Conservation (phyloP, 2,888 invertebrate genomes). For the Chrysolina americana region DNA sequence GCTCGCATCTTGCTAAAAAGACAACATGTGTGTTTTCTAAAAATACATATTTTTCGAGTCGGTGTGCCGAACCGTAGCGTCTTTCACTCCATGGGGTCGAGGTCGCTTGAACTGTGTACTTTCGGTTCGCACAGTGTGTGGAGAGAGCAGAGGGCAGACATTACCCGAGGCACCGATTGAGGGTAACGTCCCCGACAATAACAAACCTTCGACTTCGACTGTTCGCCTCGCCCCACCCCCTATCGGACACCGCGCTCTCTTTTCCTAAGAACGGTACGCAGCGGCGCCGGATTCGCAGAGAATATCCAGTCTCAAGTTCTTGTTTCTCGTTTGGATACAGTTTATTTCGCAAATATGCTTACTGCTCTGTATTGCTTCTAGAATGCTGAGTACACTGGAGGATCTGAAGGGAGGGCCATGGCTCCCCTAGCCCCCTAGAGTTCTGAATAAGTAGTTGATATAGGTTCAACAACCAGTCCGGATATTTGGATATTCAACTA, state of each 20-base stretch:
- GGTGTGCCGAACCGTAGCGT: background rate
- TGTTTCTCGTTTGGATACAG: too few relatives aligned
- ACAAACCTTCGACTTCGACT: slow-evolving; percentile 44
- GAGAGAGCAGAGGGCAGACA: slow-evolving; percentile 51
- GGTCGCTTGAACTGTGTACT: slow-evolving; percentile 23
- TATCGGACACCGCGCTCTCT: background rate
- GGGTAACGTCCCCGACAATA: slow-evolving; percentile 53
- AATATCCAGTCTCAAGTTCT: background rate
- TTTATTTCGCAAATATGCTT: too few relatives aligned
- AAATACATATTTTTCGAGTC: slow-evolving; percentile 23
- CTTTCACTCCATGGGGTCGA: slow-evolving; percentile 27
- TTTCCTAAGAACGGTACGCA: background rate
- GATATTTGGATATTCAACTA: too few relatives aligned
- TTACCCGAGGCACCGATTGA: slow-evolving; percentile 51
- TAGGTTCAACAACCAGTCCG: too few relatives aligned
- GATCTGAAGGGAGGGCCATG: too few relatives aligned
- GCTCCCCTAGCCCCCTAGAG: too few relatives aligned
- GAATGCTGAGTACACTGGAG: too few relatives aligned
- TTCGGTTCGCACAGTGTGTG: background rate
- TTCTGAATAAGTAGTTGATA: too few relatives aligned
- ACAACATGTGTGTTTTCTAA: slow-evolving; percentile 4
- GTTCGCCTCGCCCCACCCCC: slow-evolving; percentile 20
- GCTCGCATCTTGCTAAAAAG: background rate
- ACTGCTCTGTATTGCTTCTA: too few relatives aligned
- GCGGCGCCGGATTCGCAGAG: background rate